These are phyloP conservation scores for Thumatha senex DNA, from an alignment of 2,888 invertebrate species.

Conservation along the genomic window DNA sequence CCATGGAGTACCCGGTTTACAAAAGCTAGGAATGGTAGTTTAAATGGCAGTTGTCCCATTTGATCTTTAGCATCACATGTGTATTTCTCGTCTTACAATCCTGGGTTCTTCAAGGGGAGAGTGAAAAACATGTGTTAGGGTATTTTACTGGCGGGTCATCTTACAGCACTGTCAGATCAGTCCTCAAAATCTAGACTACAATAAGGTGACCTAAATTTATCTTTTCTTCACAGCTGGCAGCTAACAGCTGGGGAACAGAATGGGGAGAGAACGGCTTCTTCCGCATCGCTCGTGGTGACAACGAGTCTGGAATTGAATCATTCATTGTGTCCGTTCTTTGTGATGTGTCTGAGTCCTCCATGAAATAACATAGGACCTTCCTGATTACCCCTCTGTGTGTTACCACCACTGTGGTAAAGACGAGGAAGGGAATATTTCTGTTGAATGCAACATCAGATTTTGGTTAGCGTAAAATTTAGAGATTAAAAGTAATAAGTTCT, in stretches of 20 bases:
- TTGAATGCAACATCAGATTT: constrained; percentile 65
- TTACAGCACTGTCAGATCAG: too few species aligned
- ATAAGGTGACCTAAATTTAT: too few species aligned
- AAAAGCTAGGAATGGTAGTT: too few species aligned
- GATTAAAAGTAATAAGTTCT: too few species aligned
- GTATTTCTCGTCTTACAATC: too few species aligned
- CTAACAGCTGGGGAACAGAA: constrained; percentile 95
- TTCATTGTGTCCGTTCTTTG: constrained; percentile 94
- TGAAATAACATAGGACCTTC: constrained; percentile 61
- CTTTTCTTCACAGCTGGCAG: constrained; percentile 87
- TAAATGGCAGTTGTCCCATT: too few species aligned
- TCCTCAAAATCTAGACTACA: too few species aligned
- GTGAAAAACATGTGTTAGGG: too few species aligned
- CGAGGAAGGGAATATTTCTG: constrained; percentile 51
- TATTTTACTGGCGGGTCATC: too few species aligned
- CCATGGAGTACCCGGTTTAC: too few species aligned
- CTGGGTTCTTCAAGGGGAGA: too few species aligned
- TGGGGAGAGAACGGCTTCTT: constrained; percentile 98
- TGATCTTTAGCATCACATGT: too few species aligned
- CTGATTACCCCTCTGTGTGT: constrained; percentile 65
- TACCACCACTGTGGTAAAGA: constrained; percentile 52
- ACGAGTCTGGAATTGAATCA: constrained; percentile 95
- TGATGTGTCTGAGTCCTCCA: constrained; percentile 73
- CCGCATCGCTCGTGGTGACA: constrained; percentile 91
- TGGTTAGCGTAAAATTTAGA: constrained; percentile 36